Base-by-base conservation (phyloP, 1,140 invertebrate genomes). In the Harpegnathos saltator region DNA sequence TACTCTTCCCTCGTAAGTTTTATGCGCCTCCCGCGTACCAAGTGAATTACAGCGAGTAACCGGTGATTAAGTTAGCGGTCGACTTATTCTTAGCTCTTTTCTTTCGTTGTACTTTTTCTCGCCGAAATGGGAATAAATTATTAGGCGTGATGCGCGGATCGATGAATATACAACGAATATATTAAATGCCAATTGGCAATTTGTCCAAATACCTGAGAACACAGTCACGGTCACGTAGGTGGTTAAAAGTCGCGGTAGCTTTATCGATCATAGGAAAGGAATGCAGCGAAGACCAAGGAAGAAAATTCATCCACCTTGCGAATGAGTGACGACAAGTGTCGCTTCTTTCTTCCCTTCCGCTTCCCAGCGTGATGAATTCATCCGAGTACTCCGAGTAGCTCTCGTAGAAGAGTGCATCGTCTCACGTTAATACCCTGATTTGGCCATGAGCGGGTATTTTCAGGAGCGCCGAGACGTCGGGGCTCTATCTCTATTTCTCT, bases 151-250 rank as follows among this genome's bases (percentile, higher is more conserved):
- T 1, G 33, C 22, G 3, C 33, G 24, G 7, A n/a, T 33, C 65
- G 19, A 52, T n/a, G n/a, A n/a, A 65, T 44, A 38, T 29, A 24
- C 19, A 11, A 58, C 15, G 12, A 69, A 69, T 80, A 69, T 69
- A 80, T 80, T 80, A 71, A 80, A 69, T 80, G 75, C 75, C 75
- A 80, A 80, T 71, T 80, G 75, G 75, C 75, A 80, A 48, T 80
- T 69, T 48, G 75, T 80, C 75, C 24, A 80, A 80, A 80, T 80
- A 71, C 1, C 22, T 71, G 38, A 69, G 65, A 24, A n/a, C 33
- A 71, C 52, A 80, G 75, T 80, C 75, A 71, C 3, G n/a, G 33
- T 0, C 65, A 71, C 3, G 33, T 80, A 58, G 22, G 22, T 26
- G 33, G 3, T 58, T 17, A 56, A 22, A 59, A 48, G 52, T 19